Conservation (phyloP, 2,113 vertebrate species). For the Hypanus sabinus region DNA sequence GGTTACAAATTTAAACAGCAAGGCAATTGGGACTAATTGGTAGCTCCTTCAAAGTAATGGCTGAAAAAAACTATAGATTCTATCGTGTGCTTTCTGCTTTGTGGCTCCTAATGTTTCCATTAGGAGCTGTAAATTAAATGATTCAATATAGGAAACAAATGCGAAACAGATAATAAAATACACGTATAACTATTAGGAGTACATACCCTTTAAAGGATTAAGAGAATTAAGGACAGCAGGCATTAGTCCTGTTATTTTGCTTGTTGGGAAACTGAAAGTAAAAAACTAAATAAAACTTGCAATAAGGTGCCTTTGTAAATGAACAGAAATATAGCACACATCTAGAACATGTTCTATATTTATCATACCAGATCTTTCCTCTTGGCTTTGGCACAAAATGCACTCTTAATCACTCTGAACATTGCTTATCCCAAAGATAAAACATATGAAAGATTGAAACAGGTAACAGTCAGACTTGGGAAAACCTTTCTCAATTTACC, state of each 20-base stretch:
- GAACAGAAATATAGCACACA: background rate
- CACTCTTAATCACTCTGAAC: background rate
- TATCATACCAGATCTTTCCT: background rate
- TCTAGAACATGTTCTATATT: background rate
- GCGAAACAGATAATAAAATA: background rate
- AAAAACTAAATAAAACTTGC: background rate
- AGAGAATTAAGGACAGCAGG: background rate
- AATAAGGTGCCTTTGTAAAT: background rate
- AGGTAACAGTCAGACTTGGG: background rate
- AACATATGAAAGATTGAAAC: background rate
- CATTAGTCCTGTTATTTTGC: background rate
- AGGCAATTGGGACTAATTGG: background rate
- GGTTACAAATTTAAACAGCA: background rate
- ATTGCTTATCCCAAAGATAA: background rate
- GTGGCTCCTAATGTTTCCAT: background rate
- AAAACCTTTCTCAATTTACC: slow-evolving; percentile 57
- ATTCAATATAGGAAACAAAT: background rate
- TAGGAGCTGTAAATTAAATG: background rate
- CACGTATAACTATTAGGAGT: background rate
- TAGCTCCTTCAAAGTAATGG: background rate
- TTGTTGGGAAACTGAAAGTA: background rate
- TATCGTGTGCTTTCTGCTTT: background rate
- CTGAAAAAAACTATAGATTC: background rate
- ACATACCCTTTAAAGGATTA: background rate
- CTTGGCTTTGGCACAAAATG: no score